phyloP scores from a whole-genome alignment of 2,113 vertebrate species.

The Rhinoderma darwinii region DNA sequence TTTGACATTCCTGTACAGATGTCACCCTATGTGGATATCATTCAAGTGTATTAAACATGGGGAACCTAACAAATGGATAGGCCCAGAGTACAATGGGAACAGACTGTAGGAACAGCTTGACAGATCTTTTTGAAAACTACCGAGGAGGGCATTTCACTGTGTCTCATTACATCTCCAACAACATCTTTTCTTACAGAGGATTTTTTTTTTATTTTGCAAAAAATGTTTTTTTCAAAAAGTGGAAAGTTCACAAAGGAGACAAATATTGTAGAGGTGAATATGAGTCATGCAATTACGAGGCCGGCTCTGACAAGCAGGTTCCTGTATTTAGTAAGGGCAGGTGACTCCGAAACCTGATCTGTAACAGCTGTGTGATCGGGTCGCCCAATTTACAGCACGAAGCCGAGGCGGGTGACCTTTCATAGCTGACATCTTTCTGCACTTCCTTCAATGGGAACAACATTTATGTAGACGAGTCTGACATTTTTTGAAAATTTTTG shows the following conservation, averaged over 20 bases:
- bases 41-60: too few species aligned
- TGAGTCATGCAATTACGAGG: conserved; percentile 70
- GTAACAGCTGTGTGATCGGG: conserved; percentile 81
- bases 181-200: neutral
- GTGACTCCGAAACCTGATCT: conserved; percentile 85
- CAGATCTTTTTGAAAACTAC: neutral
- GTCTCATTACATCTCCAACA: neutral
- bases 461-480: neutral
- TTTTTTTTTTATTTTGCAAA: neutral
- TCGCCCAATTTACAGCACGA: conserved; percentile 60
- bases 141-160: neutral
- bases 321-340: conserved; percentile 72
- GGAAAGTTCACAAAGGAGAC: neutral
- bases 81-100: neutral
- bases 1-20: too few species aligned
- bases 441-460: conserved; percentile 55
- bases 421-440: conserved; percentile 61
- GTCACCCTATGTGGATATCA: too few species aligned
- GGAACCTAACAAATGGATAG: neutral
- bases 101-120: neutral
- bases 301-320: conserved; percentile 71
- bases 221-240: neutral
- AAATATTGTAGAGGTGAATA: conserved; percentile 67
- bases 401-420: conserved; percentile 63
- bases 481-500: neutral